Base-by-base conservation (phyloP, 2,797 vertebrate genomes). In the Megalops cyprinoides region DNA sequence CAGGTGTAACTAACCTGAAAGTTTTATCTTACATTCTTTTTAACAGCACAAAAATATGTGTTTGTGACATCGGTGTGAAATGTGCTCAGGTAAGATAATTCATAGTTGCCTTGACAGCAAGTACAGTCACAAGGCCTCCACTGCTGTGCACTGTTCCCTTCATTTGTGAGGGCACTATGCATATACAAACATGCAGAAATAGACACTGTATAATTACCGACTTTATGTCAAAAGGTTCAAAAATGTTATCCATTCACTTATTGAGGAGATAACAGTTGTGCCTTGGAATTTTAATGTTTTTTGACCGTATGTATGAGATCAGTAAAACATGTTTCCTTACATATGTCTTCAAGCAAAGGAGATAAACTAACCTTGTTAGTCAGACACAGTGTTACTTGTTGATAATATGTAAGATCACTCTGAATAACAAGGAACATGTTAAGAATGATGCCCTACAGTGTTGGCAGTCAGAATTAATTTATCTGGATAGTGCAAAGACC, bases 1-100 rank as follows among this genome's bases (percentile, higher is more conserved):
- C 51, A 78, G 76, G 76, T 31, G 42, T 37, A 82, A 82, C 37
- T 46, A 69, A n/a, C 46, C 44, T 53, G 60, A 71, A 69, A 39
- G 42, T 77, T 71, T 14, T 55, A 42, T 20, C 23, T 10, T 65
- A 56, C 3, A 58, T 7, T 31, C 28, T 48, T 53, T 28, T 49
- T 75, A 9, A 48, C 34, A 74, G 48, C 25, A 77, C n/a, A 74
- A 49, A 42, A 48, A 56, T 20, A 42, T 37, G 51, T 51, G 9
- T 55, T 77, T 39, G 18, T n/a, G 15, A 77, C 34, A 71, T 71
- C 39, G 20, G 15, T 37, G 31, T 65, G 62, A 10, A 48, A 48
- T 48, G 23, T 56, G 15, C 65, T 6, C 58, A 74, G 12, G 51
- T 46, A 7, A 15, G 23, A 15, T 15, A 7, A 55, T 2, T 76